Evolutionary conservation across 2,888 invertebrate species (phyloP).

Genomic region (Dusona sp.): DNA sequence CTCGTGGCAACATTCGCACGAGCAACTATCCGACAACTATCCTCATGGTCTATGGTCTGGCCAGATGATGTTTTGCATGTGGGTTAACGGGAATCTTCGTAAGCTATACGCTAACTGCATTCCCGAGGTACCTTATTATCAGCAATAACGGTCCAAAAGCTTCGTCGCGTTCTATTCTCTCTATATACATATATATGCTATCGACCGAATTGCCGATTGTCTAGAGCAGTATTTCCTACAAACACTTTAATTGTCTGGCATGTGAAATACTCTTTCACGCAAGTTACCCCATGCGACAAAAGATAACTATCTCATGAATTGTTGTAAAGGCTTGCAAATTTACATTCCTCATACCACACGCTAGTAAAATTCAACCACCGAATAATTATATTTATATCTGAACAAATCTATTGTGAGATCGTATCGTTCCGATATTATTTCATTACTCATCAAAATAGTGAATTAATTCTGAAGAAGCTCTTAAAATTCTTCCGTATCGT

Average conservation of each 20-base stretch:
- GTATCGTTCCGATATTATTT: not conserved
- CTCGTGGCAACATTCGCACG: conserved; percentile 35
- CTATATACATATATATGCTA: not conserved
- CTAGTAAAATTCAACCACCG: not conserved
- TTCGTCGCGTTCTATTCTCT: conserved; percentile 26
- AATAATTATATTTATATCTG: not conserved
- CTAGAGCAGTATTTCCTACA: conserved; percentile 45
- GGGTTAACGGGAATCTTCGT: conserved; percentile 69
- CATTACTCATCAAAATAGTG: not conserved
- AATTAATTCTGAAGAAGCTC: not conserved
- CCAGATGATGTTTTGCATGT: conserved; percentile 68
- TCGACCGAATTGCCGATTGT: conserved; percentile 38
- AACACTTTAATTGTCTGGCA: conserved; percentile 38
- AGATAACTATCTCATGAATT: conserved; percentile 29
- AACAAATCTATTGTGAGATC: not conserved
- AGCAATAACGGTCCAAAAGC: conserved; percentile 63
- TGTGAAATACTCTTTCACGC: conserved; percentile 21
- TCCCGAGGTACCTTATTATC: conserved; percentile 70
- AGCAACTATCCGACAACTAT: conserved; percentile 56
- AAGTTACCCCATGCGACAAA: conserved; percentile 12
- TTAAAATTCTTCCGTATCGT: not conserved
- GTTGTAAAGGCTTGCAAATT: not conserved
- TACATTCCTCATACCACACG: conserved; percentile 6
- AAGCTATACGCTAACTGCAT: conserved; percentile 70
- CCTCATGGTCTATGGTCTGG: conserved; percentile 44